Base-by-base conservation (phyloP, 2,797 vertebrate species). In the Urosaurus nigricauda region DNA sequence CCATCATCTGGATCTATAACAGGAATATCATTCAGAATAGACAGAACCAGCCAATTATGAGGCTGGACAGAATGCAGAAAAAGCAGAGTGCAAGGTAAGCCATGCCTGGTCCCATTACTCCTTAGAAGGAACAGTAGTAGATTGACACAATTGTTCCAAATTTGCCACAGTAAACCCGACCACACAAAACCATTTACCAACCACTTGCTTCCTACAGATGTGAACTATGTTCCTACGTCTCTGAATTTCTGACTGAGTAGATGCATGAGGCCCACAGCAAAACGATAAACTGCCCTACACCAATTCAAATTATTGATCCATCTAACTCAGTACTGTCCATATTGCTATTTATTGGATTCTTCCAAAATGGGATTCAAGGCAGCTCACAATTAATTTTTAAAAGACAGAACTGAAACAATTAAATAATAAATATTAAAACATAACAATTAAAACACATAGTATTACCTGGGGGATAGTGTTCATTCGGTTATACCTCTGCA, bases 401-500 rank as follows among this genome's bases (percentile, higher is more conserved):
- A 43, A 43, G 43, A 43, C 43, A 43, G 43, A 51, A 51, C 47
- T 51, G 9, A 51, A 7, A 51, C n/a, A n/a, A n/a, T n/a, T n/a
- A n/a, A n/a, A n/a, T n/a, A n/a, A n/a, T n/a, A n/a, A n/a, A n/a
- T n/a, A n/a, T n/a, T n/a, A 37, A 58, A 58, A 24, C 21, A 3
- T 8, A 51, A 9, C 47, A 51, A 51, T 51, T 51, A 51, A 51
- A 51, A 12, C 43, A 32, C n/a, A 47, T n/a, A 47, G 2, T 2
- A 0, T 85, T 97, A 99, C 99, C 98, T 99, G 99, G 82, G 99
- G 99, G 89, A 99, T 99, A 71, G 98, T 99, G 96, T 99, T 99
- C 98, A 99, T 99, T 90, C 98, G 97, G 96, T 99, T 99, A 92
- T 99, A 99, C 75, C 98, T 97, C 96, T 99, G 99, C 92, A 99